Evolutionary conservation across 2,113 vertebrate species (phyloP).

Genomic region (Clinocottus analis): DNA sequence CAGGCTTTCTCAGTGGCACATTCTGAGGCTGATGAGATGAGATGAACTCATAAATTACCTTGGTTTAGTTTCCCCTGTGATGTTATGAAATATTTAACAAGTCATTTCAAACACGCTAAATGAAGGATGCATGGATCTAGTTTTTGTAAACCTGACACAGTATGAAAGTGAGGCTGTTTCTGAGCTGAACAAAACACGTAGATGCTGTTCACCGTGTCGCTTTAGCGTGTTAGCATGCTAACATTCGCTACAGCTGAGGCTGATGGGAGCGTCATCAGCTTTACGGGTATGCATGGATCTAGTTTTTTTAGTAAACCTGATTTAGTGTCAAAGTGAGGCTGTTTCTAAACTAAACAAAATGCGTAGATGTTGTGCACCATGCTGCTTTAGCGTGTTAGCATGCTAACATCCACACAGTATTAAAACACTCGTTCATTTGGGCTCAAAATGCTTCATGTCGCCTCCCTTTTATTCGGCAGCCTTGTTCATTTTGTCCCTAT

Average conservation of each 20-base stretch:
- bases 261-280: not conserved
- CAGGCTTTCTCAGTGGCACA: slow-evolving; percentile 11
- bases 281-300: too few relatives aligned
- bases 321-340: too few relatives aligned
- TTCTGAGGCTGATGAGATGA: slow-evolving; percentile 12
- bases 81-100: slow-evolving; percentile 31
- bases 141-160: not conserved
- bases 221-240: not conserved
- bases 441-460: slow-evolving; percentile 41
- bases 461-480: slow-evolving; percentile 57
- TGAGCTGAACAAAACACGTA: not conserved
- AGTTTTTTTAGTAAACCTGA: too few relatives aligned
- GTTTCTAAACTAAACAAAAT: too few relatives aligned
- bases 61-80: slow-evolving; percentile 12
- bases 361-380: too few relatives aligned
- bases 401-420: too few relatives aligned
- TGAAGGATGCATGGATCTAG: not conserved
- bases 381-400: too few relatives aligned
- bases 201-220: not conserved
- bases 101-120: slow-evolving; percentile 10
- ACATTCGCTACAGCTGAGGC: not conserved
- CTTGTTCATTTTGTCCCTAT: slow-evolving; percentile 65
- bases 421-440: slow-evolving; percentile 37
- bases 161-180: not conserved
- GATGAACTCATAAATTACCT: slow-evolving; percentile 34